Evolutionary conservation across 2,797 vertebrate genomes (phyloP), one percentile per base, ranked within the genome.

Genomic region (Remorina albescens): DNA sequence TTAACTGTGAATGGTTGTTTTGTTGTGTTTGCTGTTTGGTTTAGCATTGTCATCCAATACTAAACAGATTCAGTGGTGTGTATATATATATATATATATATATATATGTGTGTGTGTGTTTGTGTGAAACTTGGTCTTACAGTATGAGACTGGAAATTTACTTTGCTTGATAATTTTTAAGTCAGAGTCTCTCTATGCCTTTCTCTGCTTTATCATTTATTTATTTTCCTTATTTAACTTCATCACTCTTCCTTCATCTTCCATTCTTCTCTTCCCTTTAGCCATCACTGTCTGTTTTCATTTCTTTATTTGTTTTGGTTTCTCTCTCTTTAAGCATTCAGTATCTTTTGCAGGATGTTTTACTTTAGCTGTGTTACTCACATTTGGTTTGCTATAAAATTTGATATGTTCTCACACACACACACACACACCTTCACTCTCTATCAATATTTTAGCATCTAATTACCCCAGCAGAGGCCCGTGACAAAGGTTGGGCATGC

Each of bases 321-420:
- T n/a, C 41, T 42, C 6, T 16, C 15, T 34, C 7, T 42, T 8
- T 23, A 30, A 18, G 46, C 25, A 2, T 26, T 34, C 13, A 44
- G 6, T 37, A 9, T 10, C 2, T 2, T 0, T 21, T 49, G 8
- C 13, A 49, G 10, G n/a, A 11, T 39, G 1, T 76, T 44, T 63
- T 11, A 23, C 13, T 65, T 56, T 53, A 8, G 0, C 39, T 8
- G 10, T 25, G 5, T 41, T 6, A 6, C 8, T 51, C 28, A 47
- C 19, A 3, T 62, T 66, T 49, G 57, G 51, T 30, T 70, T 19
- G 37, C 16, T 36, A 15, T 25, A 64, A 60, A 69, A 68, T 46
- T 21, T 54, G 51, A 81, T 74, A 55, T 34, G 19, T 60, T 49
- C 15, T 49, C 15, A 41, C 11, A 66, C n/a, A 63, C 28, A 54